Conservation (phyloP, 2,797 vertebrate genomes). For the Muraenolepis orangiensis region DNA sequence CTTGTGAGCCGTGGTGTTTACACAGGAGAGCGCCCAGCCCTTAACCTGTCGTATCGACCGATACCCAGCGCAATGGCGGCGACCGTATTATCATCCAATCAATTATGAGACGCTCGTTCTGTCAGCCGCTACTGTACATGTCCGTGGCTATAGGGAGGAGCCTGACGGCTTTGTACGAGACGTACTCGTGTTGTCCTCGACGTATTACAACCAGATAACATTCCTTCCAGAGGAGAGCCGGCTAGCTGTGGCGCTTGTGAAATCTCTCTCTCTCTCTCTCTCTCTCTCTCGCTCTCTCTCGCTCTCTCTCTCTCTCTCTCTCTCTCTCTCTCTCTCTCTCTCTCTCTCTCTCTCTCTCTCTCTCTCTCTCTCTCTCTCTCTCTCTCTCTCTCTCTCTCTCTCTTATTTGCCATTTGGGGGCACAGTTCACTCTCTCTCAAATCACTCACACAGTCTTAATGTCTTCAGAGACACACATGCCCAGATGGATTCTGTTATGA, state of each 20-base stretch:
- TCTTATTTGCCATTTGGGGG: constrained; percentile 34
- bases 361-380: no score
- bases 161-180: constrained; percentile 39
- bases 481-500: constrained; percentile 38
- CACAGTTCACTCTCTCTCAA: neutral
- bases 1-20: constrained; percentile 41
- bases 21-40: constrained; percentile 38
- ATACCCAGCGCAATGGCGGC: constrained; percentile 17
- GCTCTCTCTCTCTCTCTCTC: no score
- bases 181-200: constrained; percentile 25
- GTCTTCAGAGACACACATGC: constrained; percentile 19
- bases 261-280: constrained; percentile 31
- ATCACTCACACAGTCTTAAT: neutral
- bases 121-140: neutral
- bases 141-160: no score
- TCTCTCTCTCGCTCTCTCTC: no score
- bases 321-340: constrained; percentile 28
- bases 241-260: constrained; percentile 30
- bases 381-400: neutral
- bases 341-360: constrained; percentile 24
- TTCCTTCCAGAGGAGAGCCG: constrained; percentile 55
- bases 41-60: constrained; percentile 47
- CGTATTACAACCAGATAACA: constrained; percentile 52
- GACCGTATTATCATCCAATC: neutral
- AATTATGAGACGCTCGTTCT: neutral